Conservation (phyloP, 2,888 invertebrate genomes). For the Agrochola circellaris region DNA sequence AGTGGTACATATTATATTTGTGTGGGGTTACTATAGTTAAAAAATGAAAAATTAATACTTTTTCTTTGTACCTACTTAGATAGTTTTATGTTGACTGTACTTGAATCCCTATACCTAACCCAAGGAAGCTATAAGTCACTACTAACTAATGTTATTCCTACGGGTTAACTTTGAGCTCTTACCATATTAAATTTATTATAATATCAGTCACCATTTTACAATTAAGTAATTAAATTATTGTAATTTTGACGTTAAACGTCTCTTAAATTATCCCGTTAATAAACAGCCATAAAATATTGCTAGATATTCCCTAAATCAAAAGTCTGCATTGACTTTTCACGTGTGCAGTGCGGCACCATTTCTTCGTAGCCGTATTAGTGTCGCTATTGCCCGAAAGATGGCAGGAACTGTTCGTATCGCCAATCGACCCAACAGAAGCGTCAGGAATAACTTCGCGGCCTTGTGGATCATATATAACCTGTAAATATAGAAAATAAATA, state of each 20-base stretch:
- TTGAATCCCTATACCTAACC: background rate
- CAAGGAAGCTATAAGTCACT: background rate
- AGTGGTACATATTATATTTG: no score
- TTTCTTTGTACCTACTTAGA: background rate
- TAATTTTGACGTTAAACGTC: conserved; percentile 23
- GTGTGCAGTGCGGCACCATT: background rate
- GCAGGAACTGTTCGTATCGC: conserved; percentile 45
- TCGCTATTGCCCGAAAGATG: conserved; percentile 49
- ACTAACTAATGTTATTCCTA: no score
- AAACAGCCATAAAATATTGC: background rate
- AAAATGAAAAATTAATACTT: no score
- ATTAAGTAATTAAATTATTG: background rate
- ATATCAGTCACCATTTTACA: conserved; percentile 33
- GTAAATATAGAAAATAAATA: background rate
- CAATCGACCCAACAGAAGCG: conserved; percentile 23
- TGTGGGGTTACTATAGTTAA: no score
- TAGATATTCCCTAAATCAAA: background rate
- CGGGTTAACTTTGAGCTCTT: conserved; percentile 6
- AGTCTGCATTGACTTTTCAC: background rate
- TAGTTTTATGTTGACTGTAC: background rate
- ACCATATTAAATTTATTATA: background rate
- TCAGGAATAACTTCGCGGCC: conserved; percentile 21
- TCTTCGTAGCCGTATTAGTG: conserved; percentile 29
- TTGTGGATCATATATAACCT: conserved; percentile 53
- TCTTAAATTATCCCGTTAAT: background rate